Conservation (phyloP, 2,888 invertebrate genomes). For the Chalcosyrphus nemorum region DNA sequence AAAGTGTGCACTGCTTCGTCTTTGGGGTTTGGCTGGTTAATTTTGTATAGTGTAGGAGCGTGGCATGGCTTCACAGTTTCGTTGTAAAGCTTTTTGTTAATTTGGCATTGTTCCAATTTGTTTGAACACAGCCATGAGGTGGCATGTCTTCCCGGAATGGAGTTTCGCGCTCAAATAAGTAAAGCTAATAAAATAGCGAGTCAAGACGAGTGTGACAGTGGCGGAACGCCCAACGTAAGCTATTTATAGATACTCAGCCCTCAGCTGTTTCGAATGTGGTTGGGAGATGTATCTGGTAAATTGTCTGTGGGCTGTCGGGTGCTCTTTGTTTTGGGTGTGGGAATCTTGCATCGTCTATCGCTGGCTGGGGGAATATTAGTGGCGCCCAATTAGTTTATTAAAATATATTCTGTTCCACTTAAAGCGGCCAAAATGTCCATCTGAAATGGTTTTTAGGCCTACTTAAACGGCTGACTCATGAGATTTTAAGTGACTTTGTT, state of each 20-base stretch:
- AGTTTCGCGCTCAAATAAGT: conserved; percentile 25
- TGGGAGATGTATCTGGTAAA: neutral
- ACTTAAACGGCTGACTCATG: conserved; percentile 19
- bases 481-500: neutral
- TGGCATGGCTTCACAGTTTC: conserved; percentile 61
- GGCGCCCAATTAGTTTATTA: conserved; percentile 56
- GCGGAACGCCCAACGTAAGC: conserved; percentile 4
- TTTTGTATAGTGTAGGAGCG: neutral
- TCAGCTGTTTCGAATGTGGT: conserved; percentile 45
- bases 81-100: conserved; percentile 60
- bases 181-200: conserved; percentile 40
- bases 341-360: conserved; percentile 29
- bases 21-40: conserved; percentile 21
- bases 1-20: conserved; percentile 41
- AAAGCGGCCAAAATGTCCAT: conserved; percentile 44
- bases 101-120: conserved; percentile 71
- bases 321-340: conserved; percentile 11
- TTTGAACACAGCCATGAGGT: conserved; percentile 19
- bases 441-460: neutral
- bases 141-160: conserved; percentile 2
- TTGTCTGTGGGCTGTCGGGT: neutral
- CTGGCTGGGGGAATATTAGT: conserved; percentile 13
- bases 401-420: conserved; percentile 19
- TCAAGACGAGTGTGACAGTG: conserved; percentile 25
- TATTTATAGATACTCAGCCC: conserved; percentile 52